These are phyloP conservation scores for Aplodontia rufa DNA, from an alignment of 2,113 vertebrate genomes.

Conservation along the genomic window DNA sequence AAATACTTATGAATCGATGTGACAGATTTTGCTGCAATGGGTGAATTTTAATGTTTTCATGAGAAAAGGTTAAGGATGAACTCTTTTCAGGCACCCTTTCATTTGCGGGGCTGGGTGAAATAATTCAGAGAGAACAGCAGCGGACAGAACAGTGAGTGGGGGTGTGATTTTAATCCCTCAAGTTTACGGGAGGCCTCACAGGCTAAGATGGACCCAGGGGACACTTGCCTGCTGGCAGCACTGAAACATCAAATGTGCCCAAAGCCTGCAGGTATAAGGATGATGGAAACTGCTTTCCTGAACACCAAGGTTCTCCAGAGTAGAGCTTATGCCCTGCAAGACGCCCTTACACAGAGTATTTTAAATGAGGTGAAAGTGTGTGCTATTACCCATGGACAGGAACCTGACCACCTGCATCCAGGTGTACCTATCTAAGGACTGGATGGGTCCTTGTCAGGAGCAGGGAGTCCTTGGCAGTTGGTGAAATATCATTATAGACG, in stretches of 20 bases:
- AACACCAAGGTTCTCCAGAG: neutral
- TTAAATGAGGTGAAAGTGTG: neutral
- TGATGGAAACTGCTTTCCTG: neutral
- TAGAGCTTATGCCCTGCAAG: neutral
- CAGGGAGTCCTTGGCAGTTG: neutral
- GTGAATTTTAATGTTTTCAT: conserved; percentile 40
- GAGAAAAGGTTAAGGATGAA: neutral
- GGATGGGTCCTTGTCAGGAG: neutral
- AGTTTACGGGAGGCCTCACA: neutral
- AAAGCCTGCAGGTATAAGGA: neutral
- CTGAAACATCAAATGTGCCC: too few relatives aligned
- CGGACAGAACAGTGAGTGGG: neutral
- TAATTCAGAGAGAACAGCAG: neutral
- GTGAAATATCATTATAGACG: fast-evolving
- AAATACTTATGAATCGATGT: conserved; percentile 55
- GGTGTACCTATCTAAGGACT: neutral
- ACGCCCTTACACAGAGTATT: neutral
- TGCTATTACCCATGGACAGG: neutral
- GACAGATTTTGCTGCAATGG: conserved; percentile 37
- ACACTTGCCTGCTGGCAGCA: neutral
- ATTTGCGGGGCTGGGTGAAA: neutral
- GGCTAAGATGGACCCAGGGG: neutral
- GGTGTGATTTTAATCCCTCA: neutral
- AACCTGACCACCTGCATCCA: neutral
- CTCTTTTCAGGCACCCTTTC: neutral